Percentiles rank a stretch among this genome's conserved stretches.
Evolutionary conservation across 2,113 vertebrate species (phyloP).

Genomic region (Oxyruncus cristatus): DNA sequence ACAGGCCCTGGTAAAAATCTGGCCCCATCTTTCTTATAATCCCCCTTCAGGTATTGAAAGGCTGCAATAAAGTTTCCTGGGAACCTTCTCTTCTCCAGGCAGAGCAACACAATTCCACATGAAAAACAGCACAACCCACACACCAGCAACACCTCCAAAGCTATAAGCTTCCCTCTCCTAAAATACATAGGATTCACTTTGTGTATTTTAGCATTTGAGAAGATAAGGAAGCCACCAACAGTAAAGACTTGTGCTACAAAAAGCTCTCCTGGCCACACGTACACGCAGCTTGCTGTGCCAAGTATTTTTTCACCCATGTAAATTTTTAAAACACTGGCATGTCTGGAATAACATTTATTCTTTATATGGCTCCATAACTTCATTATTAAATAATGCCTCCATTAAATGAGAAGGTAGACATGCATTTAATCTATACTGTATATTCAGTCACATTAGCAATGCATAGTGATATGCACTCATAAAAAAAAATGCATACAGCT

Average conservation of each 20-base stretch:
- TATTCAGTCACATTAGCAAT: constrained; percentile 49
- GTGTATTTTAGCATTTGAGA: not conserved
- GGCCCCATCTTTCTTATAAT: not conserved
- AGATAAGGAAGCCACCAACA: not conserved
- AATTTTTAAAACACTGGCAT: constrained; percentile 42
- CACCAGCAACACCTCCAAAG: not conserved
- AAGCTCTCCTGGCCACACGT: not conserved
- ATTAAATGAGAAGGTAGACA: constrained; percentile 39
- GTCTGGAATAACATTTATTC: constrained; percentile 47
- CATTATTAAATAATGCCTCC: constrained; percentile 61
- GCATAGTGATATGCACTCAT: constrained; percentile 14
- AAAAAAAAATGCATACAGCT: constrained; percentile 22
- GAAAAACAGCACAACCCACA: not conserved
- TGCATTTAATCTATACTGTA: constrained; percentile 1
- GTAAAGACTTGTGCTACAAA: not conserved
- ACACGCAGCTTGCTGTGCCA: not conserved
- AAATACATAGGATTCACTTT: not conserved
- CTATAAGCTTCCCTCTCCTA: not conserved
- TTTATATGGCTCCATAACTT: constrained; percentile 28
- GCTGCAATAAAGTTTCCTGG: not conserved
- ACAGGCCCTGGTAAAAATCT: not conserved
- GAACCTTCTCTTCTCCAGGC: not conserved
- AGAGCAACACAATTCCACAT: not conserved
- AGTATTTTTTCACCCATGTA: constrained; percentile 4
- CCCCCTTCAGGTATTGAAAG: not conserved